Evolutionary conservation across 2,113 vertebrate genomes (phyloP).

Genomic region (Mustela nigripes): DNA sequence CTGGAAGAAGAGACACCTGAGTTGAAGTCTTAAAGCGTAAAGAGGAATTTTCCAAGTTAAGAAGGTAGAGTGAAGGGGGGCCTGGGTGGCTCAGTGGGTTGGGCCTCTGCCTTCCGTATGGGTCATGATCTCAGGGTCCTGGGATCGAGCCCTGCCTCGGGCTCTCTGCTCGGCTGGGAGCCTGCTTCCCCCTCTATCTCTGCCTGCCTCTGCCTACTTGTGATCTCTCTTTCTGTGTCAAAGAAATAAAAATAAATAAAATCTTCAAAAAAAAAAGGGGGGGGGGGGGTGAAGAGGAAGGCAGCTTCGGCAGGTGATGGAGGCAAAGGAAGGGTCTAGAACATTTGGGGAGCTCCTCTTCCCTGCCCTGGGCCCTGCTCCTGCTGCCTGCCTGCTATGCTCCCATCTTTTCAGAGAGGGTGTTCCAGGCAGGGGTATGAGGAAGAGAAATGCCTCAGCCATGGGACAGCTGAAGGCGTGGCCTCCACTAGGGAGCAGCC

Average conservation of each 20-base stretch:
- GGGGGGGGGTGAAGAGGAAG: neutral
- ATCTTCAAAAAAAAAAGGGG: too few species aligned
- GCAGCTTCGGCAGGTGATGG: neutral
- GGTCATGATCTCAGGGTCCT: too few species aligned
- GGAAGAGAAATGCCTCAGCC: neutral
- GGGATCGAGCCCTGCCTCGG: too few species aligned
- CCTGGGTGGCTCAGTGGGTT: too few species aligned
- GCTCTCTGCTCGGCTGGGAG: too few species aligned
- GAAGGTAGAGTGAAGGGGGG: neutral
- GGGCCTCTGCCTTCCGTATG: too few species aligned
- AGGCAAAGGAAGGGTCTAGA: neutral
- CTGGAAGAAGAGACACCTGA: neutral
- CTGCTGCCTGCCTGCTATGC: rapidly evolving
- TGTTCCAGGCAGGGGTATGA: neutral
- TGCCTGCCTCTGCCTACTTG: too few species aligned
- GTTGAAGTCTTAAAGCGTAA: neutral
- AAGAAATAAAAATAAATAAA: too few species aligned
- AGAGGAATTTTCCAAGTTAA: neutral
- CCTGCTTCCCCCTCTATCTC: too few species aligned
- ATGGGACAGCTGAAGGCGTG: neutral
- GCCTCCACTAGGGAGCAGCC: neutral
- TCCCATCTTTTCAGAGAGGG: neutral
- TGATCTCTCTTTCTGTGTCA: too few species aligned
- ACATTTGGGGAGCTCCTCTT: too few species aligned
- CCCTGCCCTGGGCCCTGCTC: neutral